A percentile compares a stretch with the other conserved stretches of the same genome.
Evolutionary conservation across 2,888 invertebrate species (phyloP).

Genomic region (Diadegma fenestrale): DNA sequence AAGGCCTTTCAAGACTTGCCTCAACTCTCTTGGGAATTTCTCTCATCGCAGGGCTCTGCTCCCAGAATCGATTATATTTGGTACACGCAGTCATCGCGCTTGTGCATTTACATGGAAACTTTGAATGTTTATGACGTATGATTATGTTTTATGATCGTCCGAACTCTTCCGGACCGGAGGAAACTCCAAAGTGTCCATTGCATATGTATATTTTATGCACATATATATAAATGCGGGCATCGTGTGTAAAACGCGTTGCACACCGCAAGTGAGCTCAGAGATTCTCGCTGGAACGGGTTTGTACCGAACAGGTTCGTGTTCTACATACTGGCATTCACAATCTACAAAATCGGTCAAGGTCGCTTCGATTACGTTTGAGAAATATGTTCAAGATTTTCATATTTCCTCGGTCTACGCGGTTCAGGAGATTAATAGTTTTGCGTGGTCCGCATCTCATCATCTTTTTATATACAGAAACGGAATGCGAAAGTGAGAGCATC

Average conservation of each 20-base stretch:
- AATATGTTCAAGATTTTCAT: conserved; percentile 35
- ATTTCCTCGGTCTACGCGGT: neutral
- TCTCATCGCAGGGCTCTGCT: conserved; percentile 20
- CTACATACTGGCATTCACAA: conserved; percentile 47
- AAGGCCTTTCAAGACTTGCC: conserved; percentile 57
- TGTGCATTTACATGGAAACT: conserved; percentile 45
- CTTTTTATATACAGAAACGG: conserved; percentile 15
- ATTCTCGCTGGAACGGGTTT: conserved; percentile 57
- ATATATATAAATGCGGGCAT: conserved; percentile 10
- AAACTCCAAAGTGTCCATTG: neutral
- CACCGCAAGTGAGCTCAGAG: conserved; percentile 24
- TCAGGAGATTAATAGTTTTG: neutral
- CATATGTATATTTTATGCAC: conserved; percentile 18
- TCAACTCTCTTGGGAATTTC: conserved; percentile 74
- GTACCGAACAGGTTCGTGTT: conserved; percentile 59
- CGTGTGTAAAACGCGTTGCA: conserved; percentile 7
- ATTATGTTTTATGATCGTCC: conserved; percentile 61
- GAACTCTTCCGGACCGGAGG: conserved; percentile 26
- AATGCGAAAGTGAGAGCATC: conserved; percentile 5
- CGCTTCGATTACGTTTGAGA: conserved; percentile 43
- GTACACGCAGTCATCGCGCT: conserved; percentile 25
- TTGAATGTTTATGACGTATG: conserved; percentile 42
- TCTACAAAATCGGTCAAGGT: conserved; percentile 65
- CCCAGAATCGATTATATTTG: conserved; percentile 60
- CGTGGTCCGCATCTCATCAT: neutral